Conservation (phyloP, 2,113 vertebrate species). For the Coptodon bakossiorum region DNA sequence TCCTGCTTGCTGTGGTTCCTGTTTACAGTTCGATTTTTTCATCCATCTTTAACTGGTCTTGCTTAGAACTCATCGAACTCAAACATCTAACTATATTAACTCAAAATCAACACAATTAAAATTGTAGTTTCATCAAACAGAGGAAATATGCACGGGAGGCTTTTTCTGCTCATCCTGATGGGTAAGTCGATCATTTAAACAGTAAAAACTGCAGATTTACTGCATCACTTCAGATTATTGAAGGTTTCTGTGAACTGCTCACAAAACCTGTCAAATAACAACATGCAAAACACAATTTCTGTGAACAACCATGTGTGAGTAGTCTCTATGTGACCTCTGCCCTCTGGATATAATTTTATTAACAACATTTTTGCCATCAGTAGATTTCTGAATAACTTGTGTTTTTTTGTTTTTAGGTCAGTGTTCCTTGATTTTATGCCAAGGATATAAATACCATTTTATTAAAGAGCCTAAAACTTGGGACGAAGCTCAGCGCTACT, state of each 20-base stretch:
- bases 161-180: not conserved
- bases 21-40: not conserved
- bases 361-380: not conserved
- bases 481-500: not conserved
- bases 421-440: not conserved
- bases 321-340: not conserved
- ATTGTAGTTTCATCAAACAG: not conserved
- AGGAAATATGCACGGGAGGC: not conserved
- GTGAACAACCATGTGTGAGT: not conserved
- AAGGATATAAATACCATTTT: not conserved
- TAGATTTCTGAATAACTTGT: not conserved
- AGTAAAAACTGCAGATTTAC: not conserved
- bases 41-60: not conserved
- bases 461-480: not conserved
- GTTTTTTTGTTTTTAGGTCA: not conserved
- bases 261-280: not conserved
- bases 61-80: not conserved
- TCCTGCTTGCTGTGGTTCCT: not conserved
- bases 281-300: not conserved
- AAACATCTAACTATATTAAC: not conserved
- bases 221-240: not conserved
- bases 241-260: not conserved
- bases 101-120: fast-evolving
- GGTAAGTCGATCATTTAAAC: not conserved
- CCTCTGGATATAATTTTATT: not conserved